Evolutionary conservation across 2,113 vertebrate species (phyloP), one percentile per base, ranked within the genome.

Genomic region (Ictalurus furcatus): DNA sequence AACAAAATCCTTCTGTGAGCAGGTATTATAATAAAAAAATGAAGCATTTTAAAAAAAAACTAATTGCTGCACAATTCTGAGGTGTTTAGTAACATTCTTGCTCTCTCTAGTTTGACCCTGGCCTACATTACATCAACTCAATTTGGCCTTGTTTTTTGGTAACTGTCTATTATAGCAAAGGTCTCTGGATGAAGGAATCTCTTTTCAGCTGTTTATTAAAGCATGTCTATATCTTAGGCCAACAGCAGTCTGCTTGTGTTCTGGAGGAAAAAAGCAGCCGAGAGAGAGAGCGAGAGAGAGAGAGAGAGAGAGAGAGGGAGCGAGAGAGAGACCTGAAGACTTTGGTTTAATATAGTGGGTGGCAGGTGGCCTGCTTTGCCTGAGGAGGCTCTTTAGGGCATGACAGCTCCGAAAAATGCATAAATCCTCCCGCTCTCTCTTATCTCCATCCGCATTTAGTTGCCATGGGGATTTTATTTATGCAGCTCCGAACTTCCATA

Each of bases 381-480:
- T 96, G 95, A 95, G 96, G 96, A 97, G 96, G 96, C 96, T 96
- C 96, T 97, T 94, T 94, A 96, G 96, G 96, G 96, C 95, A 96
- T 96, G 96, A 96, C 96, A 96, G 96, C 96, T 97, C 96, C 95
- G 95, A 96, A 73, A 97, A 97, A 96, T 94, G 96, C 96, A 97
- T 96, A 97, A 97, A 97, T 97, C 96, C 91, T 85, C 52, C 63
- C 78, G 74, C 89, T 87, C 94, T 96, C 95, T 96, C 95, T 96
- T 96, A 97, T 96, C 96, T 96, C 95, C 95, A 96, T 95, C 95
- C 94, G 94, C 94, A 96, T 96, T 95, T 96, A 97, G 96, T 97
- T 97, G 96, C 96, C 96, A 96, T 97, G 96, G 97, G 96, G 96
- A 96, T 97, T 96, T 96, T 96, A 96, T 96, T 97, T 96, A 96